Evolutionary conservation across 2,113 vertebrate species (phyloP).

Genomic region (Phaethornis superciliosus): DNA sequence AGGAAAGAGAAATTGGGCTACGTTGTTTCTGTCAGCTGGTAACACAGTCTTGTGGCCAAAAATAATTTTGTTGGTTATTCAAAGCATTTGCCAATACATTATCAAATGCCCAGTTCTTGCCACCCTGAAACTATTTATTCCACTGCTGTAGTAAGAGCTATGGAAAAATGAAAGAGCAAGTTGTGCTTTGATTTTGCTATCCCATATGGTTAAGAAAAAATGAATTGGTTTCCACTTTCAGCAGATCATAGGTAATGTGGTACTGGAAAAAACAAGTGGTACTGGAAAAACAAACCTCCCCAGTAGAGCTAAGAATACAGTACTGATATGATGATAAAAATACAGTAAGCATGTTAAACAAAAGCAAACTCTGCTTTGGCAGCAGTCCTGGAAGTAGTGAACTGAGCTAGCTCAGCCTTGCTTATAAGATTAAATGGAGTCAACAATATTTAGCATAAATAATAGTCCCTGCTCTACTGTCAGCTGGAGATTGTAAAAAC

Average conservation of each 20-base stretch:
- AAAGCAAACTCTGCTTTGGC: constrained; percentile 37
- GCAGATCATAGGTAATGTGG: constrained; percentile 34
- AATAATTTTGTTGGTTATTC: neutral
- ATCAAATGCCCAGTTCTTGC: neutral
- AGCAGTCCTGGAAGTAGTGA: constrained; percentile 25
- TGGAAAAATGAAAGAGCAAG: neutral
- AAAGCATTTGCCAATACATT: neutral
- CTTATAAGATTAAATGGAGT: constrained; percentile 34
- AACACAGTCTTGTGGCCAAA: neutral
- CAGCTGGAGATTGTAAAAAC: neutral
- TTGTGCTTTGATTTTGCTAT: constrained; percentile 21
- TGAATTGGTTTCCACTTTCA: constrained; percentile 19
- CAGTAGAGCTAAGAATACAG: neutral
- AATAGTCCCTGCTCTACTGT: neutral
- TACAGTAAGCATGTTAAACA: neutral
- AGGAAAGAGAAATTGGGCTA: neutral
- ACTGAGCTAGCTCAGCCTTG: constrained; percentile 13
- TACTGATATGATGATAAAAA: constrained; percentile 45
- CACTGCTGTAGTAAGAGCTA: neutral
- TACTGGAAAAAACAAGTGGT: constrained; percentile 58
- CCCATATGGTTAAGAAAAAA: constrained; percentile 1
- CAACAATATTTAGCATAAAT: constrained; percentile 61
- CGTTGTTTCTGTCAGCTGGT: neutral
- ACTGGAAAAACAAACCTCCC: constrained; percentile 55
- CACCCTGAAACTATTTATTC: neutral